Evolutionary conservation across 1,140 invertebrate genomes (phyloP).

Genomic region (Hycleus cichorii): DNA sequence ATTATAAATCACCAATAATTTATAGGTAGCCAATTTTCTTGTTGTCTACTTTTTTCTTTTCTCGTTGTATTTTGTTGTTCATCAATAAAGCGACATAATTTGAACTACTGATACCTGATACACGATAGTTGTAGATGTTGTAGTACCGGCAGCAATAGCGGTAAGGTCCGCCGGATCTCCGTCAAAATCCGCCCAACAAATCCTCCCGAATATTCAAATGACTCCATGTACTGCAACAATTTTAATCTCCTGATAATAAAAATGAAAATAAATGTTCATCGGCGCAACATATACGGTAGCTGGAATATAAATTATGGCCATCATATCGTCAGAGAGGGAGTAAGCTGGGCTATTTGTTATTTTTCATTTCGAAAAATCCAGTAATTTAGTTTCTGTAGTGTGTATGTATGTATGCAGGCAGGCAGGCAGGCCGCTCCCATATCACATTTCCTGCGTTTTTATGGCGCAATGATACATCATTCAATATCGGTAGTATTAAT

Average conservation of each 20-base stretch:
- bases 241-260: slow-evolving; percentile 43
- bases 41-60: too few species aligned
- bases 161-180: too few species aligned
- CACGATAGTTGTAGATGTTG: too few species aligned
- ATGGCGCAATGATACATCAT: slow-evolving; percentile 43
- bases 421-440: slow-evolving; percentile 36
- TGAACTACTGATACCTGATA: too few species aligned
- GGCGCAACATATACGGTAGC: slow-evolving; percentile 28
- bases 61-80: too few species aligned
- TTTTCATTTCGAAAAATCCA: slow-evolving; percentile 43
- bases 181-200: slow-evolving; percentile 14
- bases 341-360: slow-evolving; percentile 43
- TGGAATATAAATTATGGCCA: slow-evolving; percentile 39
- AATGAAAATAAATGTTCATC: slow-evolving; percentile 42
- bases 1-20: too few species aligned
- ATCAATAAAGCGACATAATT: too few species aligned
- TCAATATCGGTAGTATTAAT: slow-evolving; percentile 43
- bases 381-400: slow-evolving; percentile 41
- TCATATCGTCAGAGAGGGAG: slow-evolving; percentile 36
- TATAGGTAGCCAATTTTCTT: too few species aligned
- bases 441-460: slow-evolving; percentile 43
- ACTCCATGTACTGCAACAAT: slow-evolving; percentile 39
- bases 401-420: slow-evolving; percentile 27
- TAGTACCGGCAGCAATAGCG: too few species aligned
- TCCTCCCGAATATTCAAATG: slow-evolving; percentile 38